Evolutionary conservation across 2,797 vertebrate genomes (phyloP).

Genomic region (Halcyon badia): DNA sequence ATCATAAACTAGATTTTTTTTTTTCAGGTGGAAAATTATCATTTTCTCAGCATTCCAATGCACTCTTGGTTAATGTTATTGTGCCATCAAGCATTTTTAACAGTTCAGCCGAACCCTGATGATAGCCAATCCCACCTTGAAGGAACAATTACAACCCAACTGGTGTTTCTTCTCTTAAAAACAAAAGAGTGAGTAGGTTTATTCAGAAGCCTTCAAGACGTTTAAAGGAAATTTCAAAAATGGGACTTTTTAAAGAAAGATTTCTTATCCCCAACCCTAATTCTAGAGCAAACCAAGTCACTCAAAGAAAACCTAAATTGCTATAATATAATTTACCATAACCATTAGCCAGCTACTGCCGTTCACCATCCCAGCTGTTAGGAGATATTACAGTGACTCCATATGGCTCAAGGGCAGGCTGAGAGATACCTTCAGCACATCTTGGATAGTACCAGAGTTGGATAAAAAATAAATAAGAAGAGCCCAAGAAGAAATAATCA

Average conservation of each 20-base stretch:
- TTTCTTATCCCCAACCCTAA: background rate
- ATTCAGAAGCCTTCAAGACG: background rate
- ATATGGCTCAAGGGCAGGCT: background rate
- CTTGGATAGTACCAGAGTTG: conserved; percentile 7
- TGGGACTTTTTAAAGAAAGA: background rate
- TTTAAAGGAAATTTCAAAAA: background rate
- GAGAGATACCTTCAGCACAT: conserved; percentile 16
- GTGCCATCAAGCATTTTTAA: background rate
- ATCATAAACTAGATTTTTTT: background rate
- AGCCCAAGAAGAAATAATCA: background rate
- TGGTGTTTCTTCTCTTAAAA: background rate
- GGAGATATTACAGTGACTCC: background rate
- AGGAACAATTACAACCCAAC: background rate
- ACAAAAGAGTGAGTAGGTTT: background rate
- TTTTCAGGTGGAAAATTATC: background rate
- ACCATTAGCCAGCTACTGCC: background rate
- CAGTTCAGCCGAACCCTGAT: background rate
- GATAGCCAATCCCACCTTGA: background rate
- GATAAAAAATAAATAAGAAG: conserved; percentile 41
- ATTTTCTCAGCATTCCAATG: background rate
- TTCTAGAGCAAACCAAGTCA: background rate
- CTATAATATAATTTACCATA: conserved; percentile 11
- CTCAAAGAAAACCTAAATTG: background rate
- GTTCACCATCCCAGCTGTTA: background rate
- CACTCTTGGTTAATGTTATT: background rate